Evolutionary conservation across 2,113 vertebrate species (phyloP).

Genomic region (Lophochroa leadbeateri): DNA sequence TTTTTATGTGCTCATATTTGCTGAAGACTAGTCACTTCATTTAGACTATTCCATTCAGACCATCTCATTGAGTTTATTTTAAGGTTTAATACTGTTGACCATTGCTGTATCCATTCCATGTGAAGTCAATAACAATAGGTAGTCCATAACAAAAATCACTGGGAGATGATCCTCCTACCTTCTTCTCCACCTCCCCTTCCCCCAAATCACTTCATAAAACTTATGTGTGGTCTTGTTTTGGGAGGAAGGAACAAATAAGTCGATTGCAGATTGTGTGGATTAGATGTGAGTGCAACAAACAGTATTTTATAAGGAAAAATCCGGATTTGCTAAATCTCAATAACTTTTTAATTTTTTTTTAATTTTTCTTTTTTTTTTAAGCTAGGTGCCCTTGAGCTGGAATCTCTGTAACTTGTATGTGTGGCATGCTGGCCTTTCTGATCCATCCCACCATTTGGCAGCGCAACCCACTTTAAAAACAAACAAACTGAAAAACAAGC

Average conservation of each 20-base stretch:
- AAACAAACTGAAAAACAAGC: not conserved
- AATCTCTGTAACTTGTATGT: not conserved
- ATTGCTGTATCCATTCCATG: not conserved
- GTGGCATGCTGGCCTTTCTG: not conserved
- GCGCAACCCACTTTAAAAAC: not conserved
- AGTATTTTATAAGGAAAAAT: not conserved
- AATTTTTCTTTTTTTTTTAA: not conserved
- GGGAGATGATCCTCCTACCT: not conserved
- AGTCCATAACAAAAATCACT: not conserved
- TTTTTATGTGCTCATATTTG: not conserved
- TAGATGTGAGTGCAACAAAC: not conserved
- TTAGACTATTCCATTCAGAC: not conserved
- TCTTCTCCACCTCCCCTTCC: fast-evolving
- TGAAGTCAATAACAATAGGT: not conserved
- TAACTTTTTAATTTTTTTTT: not conserved
- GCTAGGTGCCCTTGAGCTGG: not conserved
- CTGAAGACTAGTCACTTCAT: not conserved
- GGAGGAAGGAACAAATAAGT: not conserved
- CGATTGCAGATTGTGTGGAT: not conserved
- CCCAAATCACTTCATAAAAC: not conserved
- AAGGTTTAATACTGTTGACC: not conserved
- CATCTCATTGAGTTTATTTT: not conserved
- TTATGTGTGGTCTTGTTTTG: not conserved
- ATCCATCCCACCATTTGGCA: not conserved
- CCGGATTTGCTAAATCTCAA: not conserved